phyloP scores from a whole-genome alignment of 1,140 invertebrate species.

The Drosophila burlai region DNA sequence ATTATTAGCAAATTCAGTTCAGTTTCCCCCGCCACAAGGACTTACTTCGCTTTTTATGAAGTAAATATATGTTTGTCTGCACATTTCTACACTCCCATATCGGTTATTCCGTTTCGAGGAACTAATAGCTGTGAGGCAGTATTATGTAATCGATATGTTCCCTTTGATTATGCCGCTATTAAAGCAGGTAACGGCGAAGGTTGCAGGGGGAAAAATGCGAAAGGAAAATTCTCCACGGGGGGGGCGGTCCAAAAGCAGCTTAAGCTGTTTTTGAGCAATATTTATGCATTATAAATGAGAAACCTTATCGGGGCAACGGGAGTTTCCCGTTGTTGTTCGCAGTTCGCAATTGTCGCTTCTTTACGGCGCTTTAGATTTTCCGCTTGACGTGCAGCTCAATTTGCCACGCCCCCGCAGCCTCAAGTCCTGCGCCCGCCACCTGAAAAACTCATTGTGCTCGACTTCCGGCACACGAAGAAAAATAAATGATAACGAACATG shows the following conservation, averaged over 20 bases:
- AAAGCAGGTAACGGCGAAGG: neutral
- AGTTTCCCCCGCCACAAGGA: neutral
- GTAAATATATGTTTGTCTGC: neutral
- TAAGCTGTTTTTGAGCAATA: constrained; percentile 32
- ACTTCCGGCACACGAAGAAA: constrained; percentile 3
- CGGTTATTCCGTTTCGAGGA: neutral
- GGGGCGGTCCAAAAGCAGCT: neutral
- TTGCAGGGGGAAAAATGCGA: neutral
- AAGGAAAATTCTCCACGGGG: neutral
- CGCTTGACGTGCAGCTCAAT: constrained; percentile 68
- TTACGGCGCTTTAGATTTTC: constrained; percentile 62
- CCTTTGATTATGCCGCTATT: constrained; percentile 8
- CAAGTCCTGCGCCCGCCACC: neutral
- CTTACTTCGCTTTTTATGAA: neutral
- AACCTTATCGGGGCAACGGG: constrained; percentile 38
- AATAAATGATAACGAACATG: neutral
- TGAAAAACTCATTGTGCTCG: constrained; percentile 9
- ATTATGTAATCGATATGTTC: constrained; percentile 20
- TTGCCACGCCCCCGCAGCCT: constrained; percentile 41
- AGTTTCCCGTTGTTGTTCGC: constrained; percentile 44
- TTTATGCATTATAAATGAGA: constrained; percentile 48
- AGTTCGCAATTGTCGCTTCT: constrained; percentile 62
- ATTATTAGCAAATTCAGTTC: neutral
- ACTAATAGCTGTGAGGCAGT: neutral
- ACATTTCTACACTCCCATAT: neutral